These are phyloP conservation scores for Diachrysia chrysitis DNA, from an alignment of 2,888 invertebrate species.

Conservation along the genomic window DNA sequence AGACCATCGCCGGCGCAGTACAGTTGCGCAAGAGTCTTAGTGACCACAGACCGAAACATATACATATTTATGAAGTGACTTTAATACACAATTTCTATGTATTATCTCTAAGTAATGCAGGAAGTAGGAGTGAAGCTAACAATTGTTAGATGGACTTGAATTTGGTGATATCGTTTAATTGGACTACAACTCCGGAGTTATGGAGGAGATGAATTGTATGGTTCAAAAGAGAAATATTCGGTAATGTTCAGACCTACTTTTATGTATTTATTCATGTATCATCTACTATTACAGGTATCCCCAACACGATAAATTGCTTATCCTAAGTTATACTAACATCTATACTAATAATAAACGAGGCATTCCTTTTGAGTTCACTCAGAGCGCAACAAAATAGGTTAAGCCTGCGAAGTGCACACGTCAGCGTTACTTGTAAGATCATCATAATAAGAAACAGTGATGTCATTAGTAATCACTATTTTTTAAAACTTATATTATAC, in stretches of 20 bases:
- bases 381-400: too few species aligned
- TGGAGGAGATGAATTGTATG: too few species aligned
- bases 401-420: too few species aligned
- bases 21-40: constrained; percentile 86
- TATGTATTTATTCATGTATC: too few species aligned
- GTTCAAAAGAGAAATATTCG: not conserved
- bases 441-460: not conserved
- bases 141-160: constrained; percentile 79
- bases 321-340: too few species aligned
- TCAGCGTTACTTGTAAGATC: too few species aligned
- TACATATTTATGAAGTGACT: constrained; percentile 88
- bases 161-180: constrained; percentile 73
- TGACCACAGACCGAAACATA: constrained; percentile 88
- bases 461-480: not conserved
- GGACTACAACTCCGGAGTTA: constrained; percentile 45
- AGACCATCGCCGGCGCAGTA: constrained; percentile 77
- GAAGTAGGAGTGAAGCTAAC: constrained; percentile 80
- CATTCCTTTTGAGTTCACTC: too few species aligned
- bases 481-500: not conserved
- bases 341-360: too few species aligned
- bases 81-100: constrained; percentile 89
- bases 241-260: too few species aligned
- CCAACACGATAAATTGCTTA: too few species aligned
- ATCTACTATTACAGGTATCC: too few species aligned
- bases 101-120: constrained; percentile 87